Evolutionary conservation across 2,113 vertebrate species (phyloP), one percentile per base, ranked within the genome.

Genomic region (Oryzias celebensis): DNA sequence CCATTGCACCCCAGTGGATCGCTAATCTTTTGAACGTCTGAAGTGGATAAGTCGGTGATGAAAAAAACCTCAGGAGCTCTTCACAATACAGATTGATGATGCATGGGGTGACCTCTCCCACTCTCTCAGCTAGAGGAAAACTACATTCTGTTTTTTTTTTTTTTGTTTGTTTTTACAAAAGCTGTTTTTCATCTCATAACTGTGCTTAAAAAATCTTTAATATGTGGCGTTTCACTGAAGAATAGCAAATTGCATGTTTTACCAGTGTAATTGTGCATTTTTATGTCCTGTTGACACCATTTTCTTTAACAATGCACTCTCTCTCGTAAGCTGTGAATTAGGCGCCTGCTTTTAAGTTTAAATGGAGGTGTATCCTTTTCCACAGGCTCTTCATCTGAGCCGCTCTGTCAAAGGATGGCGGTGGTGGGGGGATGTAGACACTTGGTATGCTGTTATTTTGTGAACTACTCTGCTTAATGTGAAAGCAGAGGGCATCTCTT

Each of bases 401-500:
- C 68, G 8, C 79, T 80, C 68, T 60, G 60, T 83, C 73, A 87
- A 78, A 86, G 74, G 36, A 10, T 12, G 36, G 26, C 5, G 26
- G 26, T 4, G 82, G 76, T 76, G 68, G 81, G 69, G 53, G 76
- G 73, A 74, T 66, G 58, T 55, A 49, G 69, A 85, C 86, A 81
- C 83, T 85, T 66, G 78, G 68, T 75, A 86, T 83, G 84, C 83
- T 89, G 89, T 90, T 90, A 91, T 91, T 88, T 88, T 66, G 77
- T 84, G 89, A 91, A 89, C 90, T 77, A 77, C 78, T 80, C 75
- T 41, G 68, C 75, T 87, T 87, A 85, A 83, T 76, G 86, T 90
- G 85, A 91, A 91, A 85, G 80, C 82, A 79, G 83, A 89, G 88
- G 88, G 85, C 88, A 87, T 73, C 88, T 82, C 84, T 74, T 87